These are phyloP conservation scores for Coranthus polyacanthus DNA, from an alignment of 2,797 vertebrate genomes.

Conservation along the genomic window DNA sequence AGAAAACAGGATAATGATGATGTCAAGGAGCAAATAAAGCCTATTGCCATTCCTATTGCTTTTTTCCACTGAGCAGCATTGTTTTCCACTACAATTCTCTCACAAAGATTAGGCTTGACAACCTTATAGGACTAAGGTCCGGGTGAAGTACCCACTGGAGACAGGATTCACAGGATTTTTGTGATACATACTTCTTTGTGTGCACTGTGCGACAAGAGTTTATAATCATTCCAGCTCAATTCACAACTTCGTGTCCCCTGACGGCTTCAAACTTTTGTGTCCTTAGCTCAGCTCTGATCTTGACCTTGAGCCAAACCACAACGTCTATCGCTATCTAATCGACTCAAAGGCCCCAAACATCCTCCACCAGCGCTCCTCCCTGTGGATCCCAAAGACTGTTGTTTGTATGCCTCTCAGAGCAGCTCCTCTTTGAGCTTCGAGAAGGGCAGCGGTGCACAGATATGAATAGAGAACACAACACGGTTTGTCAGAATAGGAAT, in stretches of 20 bases:
- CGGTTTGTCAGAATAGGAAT: slow-evolving; percentile 58
- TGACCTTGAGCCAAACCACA: slow-evolving; percentile 62
- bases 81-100: slow-evolving; percentile 23
- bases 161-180: slow-evolving; percentile 7
- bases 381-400: slow-evolving; percentile 42
- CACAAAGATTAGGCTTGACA: slow-evolving; percentile 17
- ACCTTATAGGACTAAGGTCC: slow-evolving; percentile 6
- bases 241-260: slow-evolving; percentile 21
- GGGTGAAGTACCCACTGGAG: slow-evolving; percentile 23
- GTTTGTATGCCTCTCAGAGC: slow-evolving; percentile 68
- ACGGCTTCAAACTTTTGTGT: slow-evolving; percentile 24
- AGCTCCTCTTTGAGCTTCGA: slow-evolving; percentile 42
- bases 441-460: slow-evolving; percentile 47
- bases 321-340: slow-evolving; percentile 37
- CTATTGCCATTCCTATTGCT: slow-evolving; percentile 9
- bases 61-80: not conserved
- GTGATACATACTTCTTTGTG: not conserved
- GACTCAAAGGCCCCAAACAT: slow-evolving; percentile 42
- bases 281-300: slow-evolving; percentile 44
- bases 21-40: slow-evolving; percentile 31
- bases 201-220: not conserved
- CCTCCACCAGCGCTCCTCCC: slow-evolving; percentile 44
- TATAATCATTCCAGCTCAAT: slow-evolving; percentile 22
- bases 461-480: slow-evolving; percentile 54
- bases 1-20: slow-evolving; percentile 7